Base-by-base conservation (phyloP, 2,797 vertebrate species). In the Coranthus polyacanthus region DNA sequence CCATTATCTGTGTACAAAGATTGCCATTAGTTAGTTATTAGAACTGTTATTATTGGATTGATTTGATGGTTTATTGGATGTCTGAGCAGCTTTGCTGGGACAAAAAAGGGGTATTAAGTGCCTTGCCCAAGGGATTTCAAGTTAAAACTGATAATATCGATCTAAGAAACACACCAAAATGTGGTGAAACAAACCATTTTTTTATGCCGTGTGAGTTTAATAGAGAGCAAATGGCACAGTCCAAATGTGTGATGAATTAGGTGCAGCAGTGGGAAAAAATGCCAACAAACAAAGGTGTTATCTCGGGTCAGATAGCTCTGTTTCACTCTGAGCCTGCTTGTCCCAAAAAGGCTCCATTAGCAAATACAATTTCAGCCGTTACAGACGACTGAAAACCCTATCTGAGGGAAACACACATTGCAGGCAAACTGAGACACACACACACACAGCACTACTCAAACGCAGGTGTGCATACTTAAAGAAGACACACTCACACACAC, bases 331-430 rank as follows among this genome's bases (percentile, higher is more conserved):
- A 85, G 83, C 68, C 69, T 42, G 70, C 68, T 81, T 84, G 63
- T 81, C 75, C 80, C 79, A 78, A 90, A 91, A 89, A 78, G 79
- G 67, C 57, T 82, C 86, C 73, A 84, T 92, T 89, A 88, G 79
- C 67, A 89, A 90, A 90, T 70, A 85, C 80, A 89, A 90, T 93
- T 90, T 86, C 85, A 86, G 68, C 68, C 75, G 85, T 89, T 90
- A 84, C 86, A 89, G 80, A 72, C 39, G 78, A 89, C 64, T 90
- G 88, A 84, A 75, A 88, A 82, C 74, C 46, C 68, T 78, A 81
- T 89, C 82, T 87, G 69, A 72, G 37, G 29, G 61, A 68, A 62
- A 56, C 78, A 75, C 63, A 75, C 77, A 38, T 46, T 43, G 54
- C 53, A 64, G 43, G 37, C 32, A 71, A 63, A 74, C 55, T 34